Base-by-base conservation (phyloP, 2,113 vertebrate species). In the Protomyctophum bolini region DNA sequence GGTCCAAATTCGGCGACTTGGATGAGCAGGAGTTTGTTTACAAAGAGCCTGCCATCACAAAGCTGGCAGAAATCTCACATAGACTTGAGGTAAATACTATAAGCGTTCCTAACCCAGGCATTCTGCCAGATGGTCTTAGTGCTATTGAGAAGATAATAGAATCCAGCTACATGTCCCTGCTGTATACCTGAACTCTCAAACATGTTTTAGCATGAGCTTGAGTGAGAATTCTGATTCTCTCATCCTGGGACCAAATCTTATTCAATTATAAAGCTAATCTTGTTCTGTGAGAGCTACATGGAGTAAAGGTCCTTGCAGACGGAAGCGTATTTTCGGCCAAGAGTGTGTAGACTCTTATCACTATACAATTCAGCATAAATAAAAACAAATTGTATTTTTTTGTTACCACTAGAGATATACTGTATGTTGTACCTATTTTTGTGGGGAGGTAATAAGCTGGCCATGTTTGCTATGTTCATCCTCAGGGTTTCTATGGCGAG, bases 21-120 rank as follows among this genome's bases (percentile, higher is more conserved):
- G 98, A 99, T 79, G 98, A 99, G 88, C 98, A 99, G 79, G 98
- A 99, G 87, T 99, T 98, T 94, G 96, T 98, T 59, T 99, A 99
- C 93, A 99, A 99, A 88, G 98, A 99, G 61, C 98, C 98, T 0
- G 97, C 98, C 0, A 99, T 99, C 91, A 99, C 98, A 2, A 99
- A 99, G 85, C 81, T 99, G 73, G 98, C 97, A 8, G 98, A 99
- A 80, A 98, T 98, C 76, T 99, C 98, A 54, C 98, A 99, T 89
- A 92, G 98, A 68, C 91, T 99, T 0, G 98, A 99, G 97, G 98
- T 98, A 90, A 93, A 80, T 28, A 1, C 0, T 4, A 7, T 3
- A 14, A 63, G 50, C 33, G 33, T 41, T 41, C 33, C 33, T 6
- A 3, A 4, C 3, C 33, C 33, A 41, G 33, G 33, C 33, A 1